Conservation (phyloP, 2,797 vertebrate species). For the Podargus strigoides region DNA sequence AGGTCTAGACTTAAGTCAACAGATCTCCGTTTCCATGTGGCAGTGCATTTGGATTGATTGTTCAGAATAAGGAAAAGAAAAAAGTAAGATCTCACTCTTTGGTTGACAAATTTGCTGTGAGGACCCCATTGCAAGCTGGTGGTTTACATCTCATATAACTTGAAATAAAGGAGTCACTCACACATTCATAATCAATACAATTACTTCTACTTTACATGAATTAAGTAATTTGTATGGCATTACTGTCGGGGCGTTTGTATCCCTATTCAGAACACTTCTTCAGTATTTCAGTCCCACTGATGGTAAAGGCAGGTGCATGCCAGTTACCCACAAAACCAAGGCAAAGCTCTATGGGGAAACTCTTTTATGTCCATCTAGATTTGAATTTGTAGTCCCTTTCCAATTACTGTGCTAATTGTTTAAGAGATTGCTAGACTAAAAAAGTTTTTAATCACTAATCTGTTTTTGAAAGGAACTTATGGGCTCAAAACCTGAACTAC, state of each 20-base stretch:
- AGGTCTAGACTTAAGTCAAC: neutral
- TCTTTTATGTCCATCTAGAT: constrained; percentile 70
- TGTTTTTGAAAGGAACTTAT: constrained; percentile 74
- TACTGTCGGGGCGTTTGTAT: constrained; percentile 28
- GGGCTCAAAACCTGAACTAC: constrained; percentile 65
- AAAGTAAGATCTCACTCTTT: neutral
- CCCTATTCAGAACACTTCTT: constrained; percentile 57
- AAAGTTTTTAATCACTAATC: constrained; percentile 74
- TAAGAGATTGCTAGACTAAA: constrained; percentile 72
- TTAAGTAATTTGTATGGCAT: constrained; percentile 61
- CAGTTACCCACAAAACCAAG: constrained; percentile 43
- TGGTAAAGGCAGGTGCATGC: constrained; percentile 61
- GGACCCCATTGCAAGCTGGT: neutral
- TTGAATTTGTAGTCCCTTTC: constrained; percentile 70
- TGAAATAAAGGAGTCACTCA: constrained; percentile 60
- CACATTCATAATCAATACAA: constrained; percentile 64
- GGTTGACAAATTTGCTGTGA: neutral
- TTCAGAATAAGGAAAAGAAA: neutral
- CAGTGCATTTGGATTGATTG: neutral
- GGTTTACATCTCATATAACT: constrained; percentile 32
- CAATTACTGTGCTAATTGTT: constrained; percentile 76
- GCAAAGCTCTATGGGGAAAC: constrained; percentile 51
- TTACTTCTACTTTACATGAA: constrained; percentile 61
- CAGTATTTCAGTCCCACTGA: constrained; percentile 26
- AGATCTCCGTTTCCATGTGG: neutral